Base-by-base conservation (phyloP, 2,113 vertebrate species). In the Paralichthys olivaceus region DNA sequence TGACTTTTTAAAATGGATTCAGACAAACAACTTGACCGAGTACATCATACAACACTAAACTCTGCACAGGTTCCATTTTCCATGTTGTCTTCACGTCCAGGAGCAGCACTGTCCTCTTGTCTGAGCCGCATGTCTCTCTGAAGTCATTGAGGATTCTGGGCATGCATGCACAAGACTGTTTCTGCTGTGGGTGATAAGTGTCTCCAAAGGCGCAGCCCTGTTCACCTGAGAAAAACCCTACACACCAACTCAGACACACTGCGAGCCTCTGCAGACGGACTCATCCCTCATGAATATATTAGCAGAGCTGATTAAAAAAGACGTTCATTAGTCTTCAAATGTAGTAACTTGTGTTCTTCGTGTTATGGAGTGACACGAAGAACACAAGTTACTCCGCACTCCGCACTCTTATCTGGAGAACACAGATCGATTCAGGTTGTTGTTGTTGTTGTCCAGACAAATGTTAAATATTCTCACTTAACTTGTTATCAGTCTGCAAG, bases 131-230 rank as follows among this genome's bases (percentile, higher is more conserved):
- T 7, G n/a, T 64, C 1, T 1, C 19, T 32, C 23, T 53, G 1
- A 25, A 4, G 55, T 56, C 60, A 57, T 68, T 86, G 66, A 62
- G 72, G 2, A 84, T 78, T 86, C 81, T 63, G 71, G 49, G 37
- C 45, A 19, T 7, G 51, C 68, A 78, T 63, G 79, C 55, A 37
- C 73, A 29, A 66, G 67, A 59, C 69, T 57, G 64, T 55, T 69
- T 81, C 73, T 81, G 59, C 81, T 67, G 43, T 72, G 70, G 63
- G 78, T 82, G 86, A 81, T 79, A 69, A 85, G 77, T 81, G 68
- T 76, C 79, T 73, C 79, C 55, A 43, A 43, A 71, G 80, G 76
- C 53, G 9, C 47, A 45, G 45, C 60, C 65, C 77, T 45, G 71
- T 70, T 75, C 83, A 80, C 80, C 85, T 77, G 67, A 70, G n/a